Base-by-base conservation (phyloP, 1,140 invertebrate genomes). In the Drosophila tristis region DNA sequence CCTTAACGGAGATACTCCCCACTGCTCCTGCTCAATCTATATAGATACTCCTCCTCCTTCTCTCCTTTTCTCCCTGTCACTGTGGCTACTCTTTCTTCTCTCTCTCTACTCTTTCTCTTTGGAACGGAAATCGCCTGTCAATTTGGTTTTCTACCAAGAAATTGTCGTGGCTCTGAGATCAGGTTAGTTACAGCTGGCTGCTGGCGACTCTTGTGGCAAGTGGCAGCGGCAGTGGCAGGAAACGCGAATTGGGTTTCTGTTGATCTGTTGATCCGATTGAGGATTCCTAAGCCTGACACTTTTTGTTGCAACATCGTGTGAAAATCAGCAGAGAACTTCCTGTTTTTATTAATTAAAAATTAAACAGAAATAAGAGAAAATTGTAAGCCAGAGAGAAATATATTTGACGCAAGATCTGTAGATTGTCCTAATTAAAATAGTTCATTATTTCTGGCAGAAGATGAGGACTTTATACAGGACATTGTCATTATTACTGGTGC, bases 121-220 rank as follows among this genome's bases (percentile, higher is more conserved):
- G 58, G 44, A 70, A 47, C 82, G 82, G 82, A 87, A 87, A 87
- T 89, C 78, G 82, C 74, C 82, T 86, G 82, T 87, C 82, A 89
- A 87, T 84, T 71, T 70, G 67, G 67, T 58, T 39, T 39, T 39
- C 35, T 43, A 44, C 57, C 73, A 60, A 72, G 82, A 78, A 86
- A 89, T 86, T 87, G 82, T 87, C 82, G 82, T 71, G 64, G 67
- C 26, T 67, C 47, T 49, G 60, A 59, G 72, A 75, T 75, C 72
- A 75, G 72, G 72, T 75, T 75, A 66, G 45, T 44, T 26, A 25
- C 47, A 49, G 48, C 64, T 48, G 5, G 43, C 61, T 54, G 15
- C 26, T 29, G 26, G 26, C 6, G 57, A 60, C 31, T 35, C 31
- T 35, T 35, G 31, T 35, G 31, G 31, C 31, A 35, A 35, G 31